phyloP scores from a whole-genome alignment of 2,888 invertebrate genomes.

The Eudasyphora cyanicolor region DNA sequence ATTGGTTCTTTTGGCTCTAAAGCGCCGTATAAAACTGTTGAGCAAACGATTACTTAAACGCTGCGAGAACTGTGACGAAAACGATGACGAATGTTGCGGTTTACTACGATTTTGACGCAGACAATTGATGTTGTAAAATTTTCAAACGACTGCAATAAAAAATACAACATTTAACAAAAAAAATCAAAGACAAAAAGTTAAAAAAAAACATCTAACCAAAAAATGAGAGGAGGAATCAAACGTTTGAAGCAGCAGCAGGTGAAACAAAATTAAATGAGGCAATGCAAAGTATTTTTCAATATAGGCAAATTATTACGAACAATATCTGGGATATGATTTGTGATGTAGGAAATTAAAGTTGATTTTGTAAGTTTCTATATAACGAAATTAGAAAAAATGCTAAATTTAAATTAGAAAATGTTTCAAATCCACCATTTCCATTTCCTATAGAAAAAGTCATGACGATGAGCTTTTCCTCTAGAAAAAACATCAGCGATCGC shows the following conservation, averaged over 20 bases:
- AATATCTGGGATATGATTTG: too few relatives aligned
- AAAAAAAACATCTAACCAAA: constrained; percentile 21
- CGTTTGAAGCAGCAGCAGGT: constrained; percentile 1
- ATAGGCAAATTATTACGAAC: too few relatives aligned
- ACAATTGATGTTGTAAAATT: constrained; percentile 61
- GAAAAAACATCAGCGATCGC: too few relatives aligned
- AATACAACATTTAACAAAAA: not conserved
- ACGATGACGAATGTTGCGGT: constrained; percentile 54
- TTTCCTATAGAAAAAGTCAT: too few relatives aligned
- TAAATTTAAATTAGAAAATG: too few relatives aligned
- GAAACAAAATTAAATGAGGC: constrained; percentile 66
- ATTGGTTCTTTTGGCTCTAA: constrained; percentile 63
- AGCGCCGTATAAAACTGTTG: constrained; percentile 72
- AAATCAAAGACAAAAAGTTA: not conserved
- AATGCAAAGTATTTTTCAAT: too few relatives aligned
- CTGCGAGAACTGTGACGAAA: constrained; percentile 61
- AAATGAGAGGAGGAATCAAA: too few relatives aligned
- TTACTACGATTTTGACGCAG: constrained; percentile 61
- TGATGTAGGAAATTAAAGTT: too few relatives aligned
- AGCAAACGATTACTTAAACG: constrained; percentile 70
- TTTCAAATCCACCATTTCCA: too few relatives aligned
- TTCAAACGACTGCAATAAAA: constrained; percentile 64
- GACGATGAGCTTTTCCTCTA: too few relatives aligned
- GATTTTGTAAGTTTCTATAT: too few relatives aligned
- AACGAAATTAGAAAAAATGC: too few relatives aligned